Evolutionary conservation across 2,888 invertebrate species (phyloP), one percentile per base, ranked within the genome.

Genomic region (Pycnomerus fuliginosus): DNA sequence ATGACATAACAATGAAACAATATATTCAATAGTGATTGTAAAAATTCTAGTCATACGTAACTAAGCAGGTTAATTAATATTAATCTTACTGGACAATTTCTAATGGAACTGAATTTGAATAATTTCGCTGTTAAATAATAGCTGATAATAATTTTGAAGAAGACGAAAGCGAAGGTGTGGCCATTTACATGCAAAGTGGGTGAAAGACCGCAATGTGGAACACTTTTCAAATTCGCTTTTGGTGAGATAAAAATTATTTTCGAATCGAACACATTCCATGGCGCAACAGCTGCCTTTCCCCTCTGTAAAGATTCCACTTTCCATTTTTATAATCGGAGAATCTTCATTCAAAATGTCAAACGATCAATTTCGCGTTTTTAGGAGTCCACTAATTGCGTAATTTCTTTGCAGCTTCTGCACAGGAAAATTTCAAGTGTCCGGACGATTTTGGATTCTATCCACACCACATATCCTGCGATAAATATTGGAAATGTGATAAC

Each of bases 371-470:
- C n/a, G 11, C 14, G 8, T 27, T 5, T 23, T 10, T 8, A 10
- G 13, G 22, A 24, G 23, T 30, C 8, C 28, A 27, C 17, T 20
- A 31, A 20, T 12, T 32, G 13, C 23, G 13, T 20, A n/a, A 12
- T 10, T 29, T 31, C 27, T 28, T 34, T 33, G 8, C 77, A 87
- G 84, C 80, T 65, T 77, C 78, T 65, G 87, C 81, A 58, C 90
- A 90, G 74, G 89, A 89, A 57, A 80, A 77, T 67, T 94, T 93
- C 81, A 90, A 92, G 78, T 94, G 94, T 67, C 93, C 93, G 17
- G 91, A 93, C 68, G 92, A 92, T 71, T 92, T 90, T 70, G 94
- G 93, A 17, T 94, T 93, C 79, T 94, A 92, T 76, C 91, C 93
- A 43, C 93, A 94, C 74, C 85, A 85, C 68, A 69, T 78, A 48